phyloP scores from a whole-genome alignment of 2,888 invertebrate genomes.

The Ganaspis brasiliensis region DNA sequence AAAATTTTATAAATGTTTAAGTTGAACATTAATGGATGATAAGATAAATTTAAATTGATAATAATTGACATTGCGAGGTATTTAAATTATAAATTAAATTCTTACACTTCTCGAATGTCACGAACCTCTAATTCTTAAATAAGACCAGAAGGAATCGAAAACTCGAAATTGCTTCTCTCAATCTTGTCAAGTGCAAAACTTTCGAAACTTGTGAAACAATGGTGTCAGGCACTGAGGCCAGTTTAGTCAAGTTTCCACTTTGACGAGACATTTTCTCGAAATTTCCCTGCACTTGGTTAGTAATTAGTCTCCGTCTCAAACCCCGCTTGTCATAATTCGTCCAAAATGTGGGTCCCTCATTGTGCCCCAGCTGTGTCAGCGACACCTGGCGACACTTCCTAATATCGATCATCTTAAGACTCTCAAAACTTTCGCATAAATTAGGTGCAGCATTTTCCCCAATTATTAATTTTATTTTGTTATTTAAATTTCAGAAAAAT shows the following conservation, averaged over 20 bases:
- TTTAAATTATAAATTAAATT: too few relatives aligned
- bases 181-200: slow-evolving; percentile 24
- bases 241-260: slow-evolving; percentile 63
- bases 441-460: too few relatives aligned
- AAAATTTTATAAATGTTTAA: too few relatives aligned
- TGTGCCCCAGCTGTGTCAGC: slow-evolving; percentile 9
- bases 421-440: neutral
- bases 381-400: slow-evolving; percentile 23
- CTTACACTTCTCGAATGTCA: too few relatives aligned
- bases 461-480: too few relatives aligned
- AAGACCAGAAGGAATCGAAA: slow-evolving; percentile 5
- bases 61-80: too few relatives aligned
- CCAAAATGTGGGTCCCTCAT: slow-evolving; percentile 29
- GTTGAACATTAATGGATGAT: too few relatives aligned
- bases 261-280: slow-evolving; percentile 67
- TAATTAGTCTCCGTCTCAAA: slow-evolving; percentile 62
- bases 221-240: slow-evolving; percentile 54
- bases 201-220: slow-evolving; percentile 29
- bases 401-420: neutral
- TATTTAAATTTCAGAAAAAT: too few relatives aligned
- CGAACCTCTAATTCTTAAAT: neutral
- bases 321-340: slow-evolving; percentile 35
- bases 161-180: slow-evolving; percentile 14
- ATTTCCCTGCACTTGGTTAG: slow-evolving; percentile 65
- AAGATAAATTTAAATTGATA: too few relatives aligned